phyloP scores from a whole-genome alignment of 2,113 vertebrate genomes.

The Meriones unguiculatus region DNA sequence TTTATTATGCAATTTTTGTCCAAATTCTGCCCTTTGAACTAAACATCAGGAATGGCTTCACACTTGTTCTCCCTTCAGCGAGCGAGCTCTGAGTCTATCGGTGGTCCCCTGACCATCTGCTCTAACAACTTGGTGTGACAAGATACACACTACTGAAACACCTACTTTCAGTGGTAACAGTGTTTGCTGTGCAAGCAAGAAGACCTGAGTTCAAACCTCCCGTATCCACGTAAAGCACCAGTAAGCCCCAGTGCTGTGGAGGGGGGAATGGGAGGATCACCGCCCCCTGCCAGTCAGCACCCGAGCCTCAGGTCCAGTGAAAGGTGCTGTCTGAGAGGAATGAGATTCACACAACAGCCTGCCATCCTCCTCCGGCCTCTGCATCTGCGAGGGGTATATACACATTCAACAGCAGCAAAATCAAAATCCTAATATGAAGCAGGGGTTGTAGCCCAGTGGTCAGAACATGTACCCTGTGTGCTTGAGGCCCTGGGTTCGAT shows the following conservation, averaged over 20 bases:
- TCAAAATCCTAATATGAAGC: not conserved
- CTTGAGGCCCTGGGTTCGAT: not conserved
- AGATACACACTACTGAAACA: conserved; percentile 25
- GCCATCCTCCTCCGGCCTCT: not conserved
- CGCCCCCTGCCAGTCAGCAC: not conserved
- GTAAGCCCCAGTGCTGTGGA: not conserved
- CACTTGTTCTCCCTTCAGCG: not conserved
- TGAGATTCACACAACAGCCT: not conserved
- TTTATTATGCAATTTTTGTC: not conserved
- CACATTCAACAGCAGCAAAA: not conserved
- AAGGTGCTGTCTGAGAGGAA: not conserved
- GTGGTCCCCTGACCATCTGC: not conserved
- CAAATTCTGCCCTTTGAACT: not conserved
- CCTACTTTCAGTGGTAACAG: not conserved
- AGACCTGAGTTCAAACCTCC: not conserved
- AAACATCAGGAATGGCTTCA: not conserved
- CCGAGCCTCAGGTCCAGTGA: not conserved
- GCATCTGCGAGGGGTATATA: not conserved
- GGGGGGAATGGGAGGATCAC: not conserved
- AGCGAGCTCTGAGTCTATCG: not conserved
- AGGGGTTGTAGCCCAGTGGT: not conserved
- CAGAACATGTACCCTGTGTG: not conserved
- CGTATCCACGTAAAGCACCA: not conserved
- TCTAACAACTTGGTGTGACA: not conserved
- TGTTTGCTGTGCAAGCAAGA: not conserved